Evolutionary conservation across 2,113 vertebrate species (phyloP).

Genomic region (Sebastes schlegelii): DNA sequence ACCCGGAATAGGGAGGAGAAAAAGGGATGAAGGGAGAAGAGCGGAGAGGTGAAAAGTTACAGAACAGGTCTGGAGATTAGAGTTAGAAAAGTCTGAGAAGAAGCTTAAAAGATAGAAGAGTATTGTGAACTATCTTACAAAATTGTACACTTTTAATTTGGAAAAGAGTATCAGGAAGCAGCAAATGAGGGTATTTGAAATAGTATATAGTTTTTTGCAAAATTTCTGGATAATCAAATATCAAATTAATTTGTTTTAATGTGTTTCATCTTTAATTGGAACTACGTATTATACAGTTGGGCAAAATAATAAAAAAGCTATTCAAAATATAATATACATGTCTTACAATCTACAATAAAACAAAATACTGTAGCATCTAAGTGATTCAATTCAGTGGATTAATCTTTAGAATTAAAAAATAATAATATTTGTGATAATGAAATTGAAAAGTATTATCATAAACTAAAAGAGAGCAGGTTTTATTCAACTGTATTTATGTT

Average conservation of each 20-base stretch:
- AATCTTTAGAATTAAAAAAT: not conserved
- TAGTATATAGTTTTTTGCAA: not conserved
- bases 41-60: constrained; percentile 72
- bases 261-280: not conserved
- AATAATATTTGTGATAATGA: not conserved
- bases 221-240: not conserved
- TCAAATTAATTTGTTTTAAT: not conserved
- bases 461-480: not conserved
- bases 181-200: not conserved
- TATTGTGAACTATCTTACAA: not conserved
- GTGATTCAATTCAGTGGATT: not conserved
- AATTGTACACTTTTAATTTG: not conserved
- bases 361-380: not conserved
- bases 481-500: not conserved
- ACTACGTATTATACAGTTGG: not conserved
- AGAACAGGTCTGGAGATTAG: constrained; percentile 50
- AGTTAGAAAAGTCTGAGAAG: constrained; percentile 32
- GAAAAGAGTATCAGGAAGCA: not conserved
- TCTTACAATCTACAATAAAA: not conserved
- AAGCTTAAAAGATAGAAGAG: constrained; percentile 8
- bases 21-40: constrained; percentile 35
- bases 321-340: not conserved
- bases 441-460: not conserved
- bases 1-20: constrained; percentile 77
- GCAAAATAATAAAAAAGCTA: not conserved